Evolutionary conservation across 2,113 vertebrate species (phyloP), one percentile per base, ranked within the genome.

Genomic region (Taxidea taxus): DNA sequence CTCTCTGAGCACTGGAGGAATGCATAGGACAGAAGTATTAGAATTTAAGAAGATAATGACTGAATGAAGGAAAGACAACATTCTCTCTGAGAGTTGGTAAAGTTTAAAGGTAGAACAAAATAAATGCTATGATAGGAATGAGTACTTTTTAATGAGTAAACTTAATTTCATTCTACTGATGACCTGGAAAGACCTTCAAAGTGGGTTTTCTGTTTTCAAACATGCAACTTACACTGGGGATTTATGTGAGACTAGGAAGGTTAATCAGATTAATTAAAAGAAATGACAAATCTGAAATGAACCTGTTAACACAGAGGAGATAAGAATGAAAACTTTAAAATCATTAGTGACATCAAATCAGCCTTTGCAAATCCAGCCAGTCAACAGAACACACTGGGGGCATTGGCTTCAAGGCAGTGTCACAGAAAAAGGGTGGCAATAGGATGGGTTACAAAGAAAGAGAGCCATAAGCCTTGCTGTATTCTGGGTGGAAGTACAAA

Each of bases 261-360:
- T 91, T 97, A 95, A 94, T 96, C 81, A 96, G 68, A 85, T 96
- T 97, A 93, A 96, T 91, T 93, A 85, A 96, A 95, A 95, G 51
- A 20, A 75, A 95, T 89, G 29, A 34, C 42, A 92, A 91, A 86
- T 78, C 39, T 84, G 62, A 25, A 78, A 72, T 87, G 80, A 95
- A 72, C 15, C 29, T n/a, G 83, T 97, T 78, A 93, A 90, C 54
- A 78, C 23, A 47, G 68, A 94, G 18, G 21, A 88, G 7, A 66
- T 68, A 83, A 88, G 47, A 23, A 87, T 74, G 37, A 89, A 92
- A 95, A 93, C 56, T 92, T 93, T 58, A 77, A 87, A 96, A 72
- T 78, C 37, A 60, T 66, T 62, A 90, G 47, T 49, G 58, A 93
- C 56, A 96, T 77, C 21, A 90, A 54, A 39, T 58, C 23, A 86